Base-by-base conservation (phyloP, 2,113 vertebrate species). In the Nycticorax nycticorax region DNA sequence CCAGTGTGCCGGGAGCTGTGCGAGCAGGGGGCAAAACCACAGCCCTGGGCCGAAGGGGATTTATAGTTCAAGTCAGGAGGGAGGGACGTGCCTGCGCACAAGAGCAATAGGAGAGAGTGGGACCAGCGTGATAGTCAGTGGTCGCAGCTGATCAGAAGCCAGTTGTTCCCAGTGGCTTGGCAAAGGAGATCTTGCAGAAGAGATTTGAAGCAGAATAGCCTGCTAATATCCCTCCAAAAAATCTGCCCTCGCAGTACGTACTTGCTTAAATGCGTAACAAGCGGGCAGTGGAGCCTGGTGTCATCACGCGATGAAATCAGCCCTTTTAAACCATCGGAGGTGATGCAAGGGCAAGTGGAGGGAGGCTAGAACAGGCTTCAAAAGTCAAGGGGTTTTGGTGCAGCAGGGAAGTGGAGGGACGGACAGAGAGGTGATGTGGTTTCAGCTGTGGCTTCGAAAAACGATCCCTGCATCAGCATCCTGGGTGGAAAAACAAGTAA, bases 61-160 rank as follows among this genome's bases (percentile, higher is more conserved):
- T 68, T 55, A 6, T 22, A 26, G 66, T 13, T 63, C 41, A 48
- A 3, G 5, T 19, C 6, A 2, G 17, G 28, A 52, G 30, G 66
- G 60, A 71, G 41, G 41, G 39, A 52, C 0, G 0, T 0, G 3
- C 39, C 55, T 47, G 30, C 0, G 0, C n/a, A 33, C 4, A 1
- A 56, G 63, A 48, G 66, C 73, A 33, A 1, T 6, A 33, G 68
- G 74, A 85, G 24, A 13, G 21, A 35, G 56, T 18, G 32, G 0
- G 1, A 53, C 27, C 22, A 24, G 59, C 57, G 23, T n/a, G 57
- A 18, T 6, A 33, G 37, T 23, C 14, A 10, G 30, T 24, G 43
- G 64, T 47, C 5, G 3, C 64, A 33, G 64, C 14, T 67, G 16
- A 33, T 47, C 28, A 43, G 80, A 76, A 86, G 43, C 39, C 35